A percentile compares a stretch with the other conserved stretches of the same genome.
phyloP scores from a whole-genome alignment of 2,113 vertebrate species.

The Psettodes erumei region DNA sequence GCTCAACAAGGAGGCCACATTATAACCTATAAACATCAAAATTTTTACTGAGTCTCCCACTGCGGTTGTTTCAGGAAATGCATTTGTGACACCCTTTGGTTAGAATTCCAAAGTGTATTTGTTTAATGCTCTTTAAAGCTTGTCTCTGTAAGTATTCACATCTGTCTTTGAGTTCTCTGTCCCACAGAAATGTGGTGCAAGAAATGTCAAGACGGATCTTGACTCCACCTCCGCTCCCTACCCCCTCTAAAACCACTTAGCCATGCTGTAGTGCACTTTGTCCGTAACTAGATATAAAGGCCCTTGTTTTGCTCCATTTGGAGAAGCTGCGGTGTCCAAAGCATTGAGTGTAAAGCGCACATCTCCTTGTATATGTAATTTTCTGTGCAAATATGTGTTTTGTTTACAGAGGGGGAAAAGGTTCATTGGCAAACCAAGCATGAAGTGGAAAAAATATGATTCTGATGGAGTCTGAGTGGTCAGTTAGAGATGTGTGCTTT shows the following conservation, averaged over 20 bases:
- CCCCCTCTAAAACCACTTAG: slow-evolving; percentile 79
- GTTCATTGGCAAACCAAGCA: slow-evolving; percentile 83
- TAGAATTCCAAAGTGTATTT: slow-evolving; percentile 80
- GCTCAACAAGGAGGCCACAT: slow-evolving; percentile 73
- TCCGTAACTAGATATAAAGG: slow-evolving; percentile 78
- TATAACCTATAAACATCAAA: slow-evolving; percentile 81
- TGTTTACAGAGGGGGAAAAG: slow-evolving; percentile 79
- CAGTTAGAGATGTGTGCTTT: slow-evolving; percentile 82
- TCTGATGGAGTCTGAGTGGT: slow-evolving; percentile 84
- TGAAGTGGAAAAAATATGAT: slow-evolving; percentile 86
- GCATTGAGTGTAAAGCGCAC: slow-evolving; percentile 79
- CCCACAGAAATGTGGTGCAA: slow-evolving; percentile 62
- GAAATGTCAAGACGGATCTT: slow-evolving; percentile 81
- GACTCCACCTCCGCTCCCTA: slow-evolving; percentile 67
- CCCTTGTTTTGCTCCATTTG: slow-evolving; percentile 75
- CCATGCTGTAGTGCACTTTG: slow-evolving; percentile 78
- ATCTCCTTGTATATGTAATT: slow-evolving; percentile 80
- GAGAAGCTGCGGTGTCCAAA: slow-evolving; percentile 75
- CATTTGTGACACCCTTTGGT: slow-evolving; percentile 74
- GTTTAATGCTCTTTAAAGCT: slow-evolving; percentile 84
- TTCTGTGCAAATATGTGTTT: slow-evolving; percentile 84
- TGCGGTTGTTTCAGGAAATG: slow-evolving; percentile 53
- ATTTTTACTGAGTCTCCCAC: slow-evolving; percentile 48
- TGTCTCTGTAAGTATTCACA: slow-evolving; percentile 75
- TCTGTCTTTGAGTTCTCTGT: slow-evolving; percentile 75